A percentile compares a stretch with the other conserved stretches of the same genome.
Conservation (phyloP, 2,888 invertebrate species). For the Lithophane leautieri region DNA sequence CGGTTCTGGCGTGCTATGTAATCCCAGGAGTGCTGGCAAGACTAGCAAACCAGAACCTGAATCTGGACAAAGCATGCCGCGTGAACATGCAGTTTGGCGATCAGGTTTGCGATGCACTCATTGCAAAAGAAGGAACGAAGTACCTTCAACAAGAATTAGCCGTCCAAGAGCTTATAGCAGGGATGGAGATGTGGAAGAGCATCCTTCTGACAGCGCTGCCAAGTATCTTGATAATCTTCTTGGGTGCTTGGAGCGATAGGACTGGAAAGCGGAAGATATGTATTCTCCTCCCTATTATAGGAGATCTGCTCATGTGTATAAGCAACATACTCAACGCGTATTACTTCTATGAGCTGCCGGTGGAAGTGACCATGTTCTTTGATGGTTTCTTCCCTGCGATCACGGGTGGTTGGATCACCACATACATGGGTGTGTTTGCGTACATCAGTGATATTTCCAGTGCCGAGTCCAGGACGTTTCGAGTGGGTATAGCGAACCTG, state of each 20-base stretch:
- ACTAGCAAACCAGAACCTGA: conserved; percentile 95
- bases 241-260: conserved; percentile 92
- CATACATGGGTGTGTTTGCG: conserved; percentile 90
- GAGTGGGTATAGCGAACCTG: conserved; percentile 90
- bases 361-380: conserved; percentile 87
- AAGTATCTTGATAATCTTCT: conserved; percentile 88
- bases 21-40: conserved; percentile 92
- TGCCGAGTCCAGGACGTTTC: conserved; percentile 89
- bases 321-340: conserved; percentile 89
- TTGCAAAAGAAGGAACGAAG: conserved; percentile 92
- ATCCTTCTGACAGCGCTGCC: conserved; percentile 89
- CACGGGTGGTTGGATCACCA: conserved; percentile 90
- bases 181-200: conserved; percentile 90
- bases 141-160: conserved; percentile 91
- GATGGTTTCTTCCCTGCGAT: conserved; percentile 89
- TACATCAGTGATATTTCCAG: conserved; percentile 91
- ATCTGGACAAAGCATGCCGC: conserved; percentile 95
- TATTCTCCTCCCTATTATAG: conserved; percentile 89
- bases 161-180: conserved; percentile 89
- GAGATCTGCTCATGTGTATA: conserved; percentile 87
- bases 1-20: conserved; percentile 91
- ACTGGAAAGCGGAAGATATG: conserved; percentile 90
- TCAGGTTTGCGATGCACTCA: conserved; percentile 93
- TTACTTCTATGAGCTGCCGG: conserved; percentile 89
- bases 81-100: conserved; percentile 94